These are phyloP conservation scores for Podilymbus podiceps DNA, from an alignment of 2,113 vertebrate species.

Conservation along the genomic window DNA sequence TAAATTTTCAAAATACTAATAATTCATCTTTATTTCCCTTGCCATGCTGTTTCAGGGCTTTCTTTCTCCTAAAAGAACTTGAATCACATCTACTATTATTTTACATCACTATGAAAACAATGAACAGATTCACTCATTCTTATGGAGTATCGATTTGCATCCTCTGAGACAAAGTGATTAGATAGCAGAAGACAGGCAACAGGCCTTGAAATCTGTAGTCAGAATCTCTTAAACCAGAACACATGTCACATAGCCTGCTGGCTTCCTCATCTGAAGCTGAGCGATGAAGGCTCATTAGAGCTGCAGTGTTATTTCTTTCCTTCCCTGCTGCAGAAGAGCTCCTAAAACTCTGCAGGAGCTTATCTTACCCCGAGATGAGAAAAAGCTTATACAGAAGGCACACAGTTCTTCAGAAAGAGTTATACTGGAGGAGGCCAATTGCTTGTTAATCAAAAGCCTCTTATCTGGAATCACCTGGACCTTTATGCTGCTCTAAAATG, in stretches of 20 bases:
- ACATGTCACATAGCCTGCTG: neutral
- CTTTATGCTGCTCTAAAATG: neutral
- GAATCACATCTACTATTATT: neutral
- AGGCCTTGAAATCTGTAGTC: neutral
- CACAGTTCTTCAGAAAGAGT: slow-evolving; percentile 12
- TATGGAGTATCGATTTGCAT: neutral
- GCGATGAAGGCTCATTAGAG: slow-evolving; percentile 12
- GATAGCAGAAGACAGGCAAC: neutral
- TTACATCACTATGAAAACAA: neutral
- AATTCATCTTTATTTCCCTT: neutral
- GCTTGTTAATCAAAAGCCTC: slow-evolving; percentile 58
- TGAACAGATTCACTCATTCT: neutral
- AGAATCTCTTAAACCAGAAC: neutral
- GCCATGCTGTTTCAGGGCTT: neutral
- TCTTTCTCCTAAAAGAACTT: neutral
- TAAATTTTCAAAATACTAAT: neutral
- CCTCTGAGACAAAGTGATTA: neutral
- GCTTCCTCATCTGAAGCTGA: neutral
- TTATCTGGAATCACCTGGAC: slow-evolving; percentile 51
- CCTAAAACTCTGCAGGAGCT: slow-evolving; percentile 53
- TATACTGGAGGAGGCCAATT: slow-evolving; percentile 2
- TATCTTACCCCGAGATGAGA: neutral
- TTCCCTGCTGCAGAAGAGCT: slow-evolving; percentile 41
- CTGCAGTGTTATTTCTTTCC: neutral
- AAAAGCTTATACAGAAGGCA: slow-evolving; percentile 17